Evolutionary conservation across 2,797 vertebrate genomes (phyloP), one percentile per base, ranked within the genome.

Genomic region (Pseudopleuronectes americanus): DNA sequence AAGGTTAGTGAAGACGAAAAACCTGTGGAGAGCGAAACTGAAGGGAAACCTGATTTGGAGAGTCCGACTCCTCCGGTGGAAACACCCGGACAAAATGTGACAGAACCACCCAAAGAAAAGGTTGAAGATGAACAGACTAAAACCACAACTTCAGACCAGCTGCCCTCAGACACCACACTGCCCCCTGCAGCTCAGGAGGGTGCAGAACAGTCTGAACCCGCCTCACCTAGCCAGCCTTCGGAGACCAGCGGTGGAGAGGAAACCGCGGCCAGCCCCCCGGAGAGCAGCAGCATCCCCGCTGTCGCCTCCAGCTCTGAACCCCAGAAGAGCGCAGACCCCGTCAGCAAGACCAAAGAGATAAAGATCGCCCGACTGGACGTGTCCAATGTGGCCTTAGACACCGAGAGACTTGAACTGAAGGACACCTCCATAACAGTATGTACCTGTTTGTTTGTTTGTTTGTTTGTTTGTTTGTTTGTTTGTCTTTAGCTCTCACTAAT

Each of bases 351-450:
- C 87, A 94, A 93, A 91, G 96, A 97, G 68, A 96, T 94, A 61
- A 97, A 94, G 91, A 99, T 99, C 0, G 96, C 97, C 52, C 95
- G 94, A 59, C 93, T 99, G 79, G 97, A 99, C 68, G 97, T 97
- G 89, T 96, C 97, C 62, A 99, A 94, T 66, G 96, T 99, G 84
- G 96, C 96, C 75, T 94, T 96, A n/a, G 98, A 99, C 92, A 99
- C 98, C 0, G 96, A 98, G 80, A 95, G 92, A 78, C 90, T 99
- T 72, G 97, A 98, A 84, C 75, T 98, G 74, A 98, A 96, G 90
- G 93, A 94, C 66, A 83, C 91, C 10, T 79, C 89, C 70, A 33
- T 92, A 60, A 89, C 94, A 90, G 97, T 99, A 94, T 0, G 91
- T 53, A 55, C 45, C 24, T 13, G 17, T 53, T 55, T 10, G 0